A percentile compares a stretch with the other conserved stretches of the same genome.
Conservation (phyloP, 1,140 invertebrate genomes). For the Ceratosolen solmsi region DNA sequence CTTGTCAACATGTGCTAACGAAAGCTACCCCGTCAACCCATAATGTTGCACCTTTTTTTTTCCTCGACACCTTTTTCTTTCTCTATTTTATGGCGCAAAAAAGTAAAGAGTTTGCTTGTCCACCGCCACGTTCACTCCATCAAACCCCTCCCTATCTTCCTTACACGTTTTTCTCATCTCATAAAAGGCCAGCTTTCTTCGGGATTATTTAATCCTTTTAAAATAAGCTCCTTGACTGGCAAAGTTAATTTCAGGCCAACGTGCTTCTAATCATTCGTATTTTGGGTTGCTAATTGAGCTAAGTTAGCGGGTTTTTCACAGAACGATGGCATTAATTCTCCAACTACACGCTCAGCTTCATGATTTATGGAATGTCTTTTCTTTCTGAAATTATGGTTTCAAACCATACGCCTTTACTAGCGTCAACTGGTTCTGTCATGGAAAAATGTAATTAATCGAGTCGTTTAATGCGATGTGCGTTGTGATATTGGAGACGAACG, state of each 20-base stretch:
- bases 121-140: neutral
- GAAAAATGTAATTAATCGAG: too few species aligned
- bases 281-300: neutral
- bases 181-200: too few species aligned
- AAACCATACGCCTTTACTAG: too few species aligned
- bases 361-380: too few species aligned
- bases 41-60: conserved; percentile 43
- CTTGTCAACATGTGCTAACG: neutral
- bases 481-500: too few species aligned
- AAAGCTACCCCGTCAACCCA: neutral
- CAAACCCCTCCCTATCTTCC: neutral
- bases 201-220: conserved; percentile 39
- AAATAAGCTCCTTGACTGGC: conserved; percentile 10
- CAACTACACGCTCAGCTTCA: neutral
- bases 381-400: too few species aligned
- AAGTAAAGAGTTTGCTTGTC: too few species aligned
- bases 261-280: neutral
- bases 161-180: neutral
- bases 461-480: too few species aligned
- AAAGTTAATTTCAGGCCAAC: conserved; percentile 2
- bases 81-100: too few species aligned
- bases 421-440: too few species aligned
- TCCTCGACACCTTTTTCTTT: neutral
- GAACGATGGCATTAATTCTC: neutral
- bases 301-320: too few species aligned